These are phyloP conservation scores for Bedellia somnulentella DNA, from an alignment of 2,888 invertebrate genomes.

Conservation along the genomic window DNA sequence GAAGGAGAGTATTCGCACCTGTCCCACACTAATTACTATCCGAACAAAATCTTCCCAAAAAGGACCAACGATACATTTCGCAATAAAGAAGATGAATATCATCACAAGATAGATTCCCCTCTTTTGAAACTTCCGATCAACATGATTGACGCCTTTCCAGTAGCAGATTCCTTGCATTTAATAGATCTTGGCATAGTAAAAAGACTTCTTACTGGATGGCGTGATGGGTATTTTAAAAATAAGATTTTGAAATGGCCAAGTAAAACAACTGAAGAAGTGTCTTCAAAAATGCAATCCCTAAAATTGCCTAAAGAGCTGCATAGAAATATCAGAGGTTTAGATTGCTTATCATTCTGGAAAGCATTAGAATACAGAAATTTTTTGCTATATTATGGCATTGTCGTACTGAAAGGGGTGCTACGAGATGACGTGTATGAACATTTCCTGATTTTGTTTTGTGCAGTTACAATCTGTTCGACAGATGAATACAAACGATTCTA, in stretches of 20 bases:
- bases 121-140: slow-evolving; percentile 11
- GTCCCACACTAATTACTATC: slow-evolving; percentile 10
- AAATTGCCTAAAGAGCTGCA: slow-evolving; percentile 11
- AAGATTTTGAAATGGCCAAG: slow-evolving; percentile 10
- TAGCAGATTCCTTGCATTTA: slow-evolving; percentile 13
- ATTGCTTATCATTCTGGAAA: slow-evolving; percentile 10
- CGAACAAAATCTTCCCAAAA: slow-evolving; percentile 1
- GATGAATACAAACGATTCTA: slow-evolving; percentile 5
- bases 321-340: slow-evolving; percentile 9
- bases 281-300: slow-evolving; percentile 4
- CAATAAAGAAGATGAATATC: slow-evolving; percentile 10
- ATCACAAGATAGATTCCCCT: slow-evolving; percentile 13
- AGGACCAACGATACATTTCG: slow-evolving; percentile 13
- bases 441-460: slow-evolving; percentile 11
- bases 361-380: slow-evolving; percentile 11
- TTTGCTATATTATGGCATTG: slow-evolving; percentile 10
- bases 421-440: slow-evolving; percentile 6
- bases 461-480: slow-evolving; percentile 11
- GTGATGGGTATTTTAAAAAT: slow-evolving; percentile 12
- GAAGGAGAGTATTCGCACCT: slow-evolving; percentile 11
- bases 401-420: slow-evolving; percentile 9
- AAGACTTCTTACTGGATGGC: slow-evolving; percentile 11
- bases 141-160: slow-evolving; percentile 14
- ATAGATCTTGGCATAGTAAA: slow-evolving; percentile 15
- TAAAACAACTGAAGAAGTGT: slow-evolving; percentile 7